Percentiles rank a stretch among this genome's conserved stretches.
Conservation (phyloP, 2,797 vertebrate genomes). For the Diplodus sargus region DNA sequence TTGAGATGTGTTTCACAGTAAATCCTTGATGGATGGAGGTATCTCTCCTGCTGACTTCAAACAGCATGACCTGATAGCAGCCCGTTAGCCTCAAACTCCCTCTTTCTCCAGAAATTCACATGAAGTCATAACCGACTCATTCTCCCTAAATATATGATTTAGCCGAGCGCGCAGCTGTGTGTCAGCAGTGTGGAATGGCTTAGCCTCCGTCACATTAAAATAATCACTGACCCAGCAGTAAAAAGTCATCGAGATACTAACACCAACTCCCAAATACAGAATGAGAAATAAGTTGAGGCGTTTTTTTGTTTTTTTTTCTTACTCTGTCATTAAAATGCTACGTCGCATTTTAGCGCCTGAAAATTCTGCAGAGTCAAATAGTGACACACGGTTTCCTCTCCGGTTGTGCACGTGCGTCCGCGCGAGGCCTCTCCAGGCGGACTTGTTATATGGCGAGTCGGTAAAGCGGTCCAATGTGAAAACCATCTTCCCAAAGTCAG, state of each 20-base stretch:
- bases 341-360: constrained; percentile 62
- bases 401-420: constrained; percentile 36
- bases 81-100: constrained; percentile 56
- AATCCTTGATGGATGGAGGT: constrained; percentile 22
- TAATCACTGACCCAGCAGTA: constrained; percentile 59
- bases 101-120: constrained; percentile 52
- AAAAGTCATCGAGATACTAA: constrained; percentile 57
- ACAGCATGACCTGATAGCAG: constrained; percentile 53
- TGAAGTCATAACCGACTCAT: constrained; percentile 62
- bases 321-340: constrained; percentile 68
- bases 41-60: constrained; percentile 53
- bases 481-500: constrained; percentile 83
- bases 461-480: constrained; percentile 80
- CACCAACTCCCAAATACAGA: constrained; percentile 35
- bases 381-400: constrained; percentile 54
- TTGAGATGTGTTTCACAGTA: constrained; percentile 34
- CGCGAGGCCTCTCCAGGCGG: constrained; percentile 20
- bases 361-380: constrained; percentile 71
- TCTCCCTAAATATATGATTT: constrained; percentile 58
- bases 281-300: background rate
- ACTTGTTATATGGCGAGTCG: constrained; percentile 68
- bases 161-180: constrained; percentile 29
- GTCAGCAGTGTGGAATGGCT: constrained; percentile 59
- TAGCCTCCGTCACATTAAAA: constrained; percentile 40
- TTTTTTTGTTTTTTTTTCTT: constrained; percentile 3